Evolutionary conservation across 2,888 invertebrate genomes (phyloP).

Genomic region (Ectropis crepuscularia): DNA sequence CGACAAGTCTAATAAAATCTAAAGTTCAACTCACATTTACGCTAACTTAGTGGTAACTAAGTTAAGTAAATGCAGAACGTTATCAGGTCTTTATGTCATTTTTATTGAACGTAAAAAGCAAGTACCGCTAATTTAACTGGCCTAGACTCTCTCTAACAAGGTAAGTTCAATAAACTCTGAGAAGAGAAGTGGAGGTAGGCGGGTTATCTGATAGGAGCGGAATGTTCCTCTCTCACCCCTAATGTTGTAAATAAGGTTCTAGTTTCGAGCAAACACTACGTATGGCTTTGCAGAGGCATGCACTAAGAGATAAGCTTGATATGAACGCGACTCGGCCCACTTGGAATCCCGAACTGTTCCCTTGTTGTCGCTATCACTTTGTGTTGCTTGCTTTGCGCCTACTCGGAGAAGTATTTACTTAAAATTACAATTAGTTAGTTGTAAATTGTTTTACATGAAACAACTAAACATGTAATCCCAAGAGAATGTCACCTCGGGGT

Average conservation of each 20-base stretch:
- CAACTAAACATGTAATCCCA: no score
- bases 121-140: not conserved
- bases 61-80: not conserved
- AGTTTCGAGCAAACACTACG: constrained; percentile 44
- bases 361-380: constrained; percentile 22
- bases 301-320: constrained; percentile 53
- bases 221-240: constrained; percentile 15
- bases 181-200: not conserved
- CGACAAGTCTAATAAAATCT: no score
- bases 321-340: constrained; percentile 44
- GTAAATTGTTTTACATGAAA: no score
- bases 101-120: constrained; percentile 4
- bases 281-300: constrained; percentile 45
- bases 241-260: constrained; percentile 28
- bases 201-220: constrained; percentile 10
- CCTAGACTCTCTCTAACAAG: constrained; percentile 4
- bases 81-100: not conserved
- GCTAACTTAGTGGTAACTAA: no score
- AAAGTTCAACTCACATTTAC: no score
- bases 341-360: constrained; percentile 52
- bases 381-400: constrained; percentile 12
- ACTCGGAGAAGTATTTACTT: constrained; percentile 11
- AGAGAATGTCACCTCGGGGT: no score
- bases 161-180: constrained; percentile 1
- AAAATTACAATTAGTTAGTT: not conserved